Conservation (phyloP, 2,888 invertebrate genomes). For the Venustoraphidia nigricollis region DNA sequence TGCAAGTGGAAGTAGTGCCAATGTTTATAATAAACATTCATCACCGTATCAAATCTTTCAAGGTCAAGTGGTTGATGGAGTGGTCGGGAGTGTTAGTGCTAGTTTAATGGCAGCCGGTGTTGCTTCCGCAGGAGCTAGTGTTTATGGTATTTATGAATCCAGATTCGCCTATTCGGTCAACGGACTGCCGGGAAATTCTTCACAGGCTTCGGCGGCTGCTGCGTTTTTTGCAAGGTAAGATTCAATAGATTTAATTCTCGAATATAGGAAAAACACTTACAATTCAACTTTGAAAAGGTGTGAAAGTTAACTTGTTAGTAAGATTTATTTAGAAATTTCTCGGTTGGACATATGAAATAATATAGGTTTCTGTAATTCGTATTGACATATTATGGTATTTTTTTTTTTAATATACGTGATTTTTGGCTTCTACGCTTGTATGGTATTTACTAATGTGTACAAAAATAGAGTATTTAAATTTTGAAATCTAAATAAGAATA, state of each 20-base stretch:
- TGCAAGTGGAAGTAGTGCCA: background rate
- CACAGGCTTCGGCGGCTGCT: constrained; percentile 39
- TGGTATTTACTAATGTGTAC: too few species aligned
- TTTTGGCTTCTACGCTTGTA: too few species aligned
- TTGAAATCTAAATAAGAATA: too few species aligned
- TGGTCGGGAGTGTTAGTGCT: constrained; percentile 18
- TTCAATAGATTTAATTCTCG: constrained; percentile 5
- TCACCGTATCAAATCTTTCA: constrained; percentile 14
- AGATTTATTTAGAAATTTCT: too few species aligned
- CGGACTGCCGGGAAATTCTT: constrained; percentile 32
- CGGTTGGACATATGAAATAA: too few species aligned
- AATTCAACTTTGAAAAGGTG: too few species aligned
- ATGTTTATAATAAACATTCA: background rate
- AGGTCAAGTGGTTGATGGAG: constrained; percentile 17
- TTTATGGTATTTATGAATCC: constrained; percentile 29
- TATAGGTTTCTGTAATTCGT: too few species aligned
- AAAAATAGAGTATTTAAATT: too few species aligned
- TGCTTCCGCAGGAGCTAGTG: constrained; percentile 14
- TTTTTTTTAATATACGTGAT: too few species aligned
- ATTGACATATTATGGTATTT: too few species aligned
- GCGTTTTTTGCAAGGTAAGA: constrained; percentile 43
- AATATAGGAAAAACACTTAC: too few species aligned
- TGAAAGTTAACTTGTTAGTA: too few species aligned
- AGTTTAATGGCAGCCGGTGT: constrained; percentile 17
- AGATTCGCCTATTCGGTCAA: constrained; percentile 38